These are phyloP conservation scores for Notechis scutatus DNA, from an alignment of 2,113 vertebrate genomes.

Conservation along the genomic window DNA sequence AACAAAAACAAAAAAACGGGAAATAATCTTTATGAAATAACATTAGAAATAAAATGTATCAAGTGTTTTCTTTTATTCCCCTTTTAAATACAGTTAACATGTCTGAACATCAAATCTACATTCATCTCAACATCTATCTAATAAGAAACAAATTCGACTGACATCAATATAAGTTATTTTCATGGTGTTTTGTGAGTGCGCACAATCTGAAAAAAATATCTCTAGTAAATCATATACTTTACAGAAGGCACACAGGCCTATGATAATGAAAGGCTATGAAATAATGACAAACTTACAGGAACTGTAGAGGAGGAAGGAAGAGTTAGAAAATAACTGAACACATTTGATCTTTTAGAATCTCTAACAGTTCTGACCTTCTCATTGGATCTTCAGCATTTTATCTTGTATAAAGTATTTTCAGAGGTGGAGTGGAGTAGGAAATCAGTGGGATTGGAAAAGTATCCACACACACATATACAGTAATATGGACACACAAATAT, in stretches of 20 bases:
- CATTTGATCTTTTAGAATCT: not conserved
- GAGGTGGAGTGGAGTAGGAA: not conserved
- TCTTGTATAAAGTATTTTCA: not conserved
- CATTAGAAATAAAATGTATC: not conserved
- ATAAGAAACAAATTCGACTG: not conserved
- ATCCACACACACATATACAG: not conserved
- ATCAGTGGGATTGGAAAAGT: not conserved
- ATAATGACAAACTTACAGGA: not conserved
- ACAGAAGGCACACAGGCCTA: not conserved
- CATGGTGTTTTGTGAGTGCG: not conserved
- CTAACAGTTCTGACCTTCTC: not conserved
- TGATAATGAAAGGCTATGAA: not conserved
- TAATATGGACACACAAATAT: not conserved
- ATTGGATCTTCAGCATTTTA: not conserved
- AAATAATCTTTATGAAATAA: not conserved
- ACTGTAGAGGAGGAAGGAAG: not conserved
- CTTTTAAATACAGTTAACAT: not conserved
- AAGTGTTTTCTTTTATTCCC: not conserved
- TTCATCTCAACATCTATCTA: not conserved
- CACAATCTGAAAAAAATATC: not conserved
- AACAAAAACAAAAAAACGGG: not conserved
- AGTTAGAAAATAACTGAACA: not conserved
- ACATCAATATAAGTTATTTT: not conserved
- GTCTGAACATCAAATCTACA: not conserved
- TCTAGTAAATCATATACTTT: not conserved